Evolutionary conservation across 2,888 invertebrate species (phyloP).

Genomic region (Lasioglossum pauxillum): DNA sequence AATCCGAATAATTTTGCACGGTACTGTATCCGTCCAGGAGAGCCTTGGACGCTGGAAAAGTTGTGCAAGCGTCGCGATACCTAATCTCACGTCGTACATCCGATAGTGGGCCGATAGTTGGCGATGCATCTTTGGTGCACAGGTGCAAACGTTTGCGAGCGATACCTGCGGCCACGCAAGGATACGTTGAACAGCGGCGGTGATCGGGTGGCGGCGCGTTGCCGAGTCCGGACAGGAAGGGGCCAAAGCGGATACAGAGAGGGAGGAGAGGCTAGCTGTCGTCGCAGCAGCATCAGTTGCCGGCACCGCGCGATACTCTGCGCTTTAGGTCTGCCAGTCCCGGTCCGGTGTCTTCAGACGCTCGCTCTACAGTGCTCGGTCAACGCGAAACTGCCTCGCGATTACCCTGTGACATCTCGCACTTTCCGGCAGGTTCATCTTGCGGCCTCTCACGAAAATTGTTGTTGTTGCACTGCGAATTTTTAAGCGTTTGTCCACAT

Average conservation of each 20-base stretch:
- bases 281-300: constrained; percentile 73
- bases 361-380: background rate
- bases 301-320: constrained; percentile 72
- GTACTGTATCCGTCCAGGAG: background rate
- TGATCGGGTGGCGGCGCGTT: constrained; percentile 34
- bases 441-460: background rate
- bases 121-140: background rate
- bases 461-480: background rate
- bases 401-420: background rate
- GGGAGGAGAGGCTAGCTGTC: constrained; percentile 62
- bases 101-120: background rate
- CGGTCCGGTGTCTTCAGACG: constrained; percentile 11
- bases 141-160: constrained; percentile 38
- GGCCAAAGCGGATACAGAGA: constrained; percentile 59
- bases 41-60: background rate
- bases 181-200: constrained; percentile 30
- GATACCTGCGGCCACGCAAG: constrained; percentile 42
- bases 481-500: background rate
- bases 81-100: too few species aligned
- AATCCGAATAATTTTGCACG: background rate
- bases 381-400: constrained; percentile 1
- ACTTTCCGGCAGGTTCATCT: background rate
- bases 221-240: constrained; percentile 42
- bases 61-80: background rate
- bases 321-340: constrained; percentile 61